These are phyloP conservation scores for Pangasius djambal DNA, from an alignment of 2,797 vertebrate species.

Conservation along the genomic window DNA sequence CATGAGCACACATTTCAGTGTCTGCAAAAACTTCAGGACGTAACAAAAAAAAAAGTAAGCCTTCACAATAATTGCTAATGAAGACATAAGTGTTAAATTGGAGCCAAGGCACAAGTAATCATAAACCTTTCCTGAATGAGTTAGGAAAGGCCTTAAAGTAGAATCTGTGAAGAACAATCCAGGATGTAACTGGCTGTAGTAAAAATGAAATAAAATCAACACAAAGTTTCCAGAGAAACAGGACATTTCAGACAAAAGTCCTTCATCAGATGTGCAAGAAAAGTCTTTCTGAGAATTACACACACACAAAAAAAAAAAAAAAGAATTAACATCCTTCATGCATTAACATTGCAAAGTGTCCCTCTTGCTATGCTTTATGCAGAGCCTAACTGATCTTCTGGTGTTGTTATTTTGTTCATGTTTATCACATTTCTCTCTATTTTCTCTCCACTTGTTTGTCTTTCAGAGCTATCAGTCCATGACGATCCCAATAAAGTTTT, in stretches of 20 bases:
- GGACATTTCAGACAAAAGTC: background rate
- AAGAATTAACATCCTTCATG: too few relatives aligned
- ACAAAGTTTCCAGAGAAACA: background rate
- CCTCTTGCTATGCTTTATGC: background rate
- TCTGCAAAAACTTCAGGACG: background rate
- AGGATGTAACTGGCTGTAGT: background rate
- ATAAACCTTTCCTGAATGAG: too few relatives aligned
- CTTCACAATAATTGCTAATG: background rate
- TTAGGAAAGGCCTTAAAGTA: background rate
- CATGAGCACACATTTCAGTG: background rate
- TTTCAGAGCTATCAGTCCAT: conserved; percentile 60
- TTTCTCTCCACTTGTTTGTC: conserved; percentile 32
- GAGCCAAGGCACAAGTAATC: too few relatives aligned
- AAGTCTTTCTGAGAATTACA: background rate
- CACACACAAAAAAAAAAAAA: too few relatives aligned
- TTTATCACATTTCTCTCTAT: conserved; percentile 6
- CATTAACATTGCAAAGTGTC: background rate
- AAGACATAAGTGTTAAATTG: too few relatives aligned
- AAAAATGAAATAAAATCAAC: background rate
- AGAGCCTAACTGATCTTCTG: background rate
- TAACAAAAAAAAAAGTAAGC: background rate
- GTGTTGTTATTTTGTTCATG: background rate
- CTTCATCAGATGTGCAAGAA: background rate
- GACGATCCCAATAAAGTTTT: conserved; percentile 43
- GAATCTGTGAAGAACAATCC: background rate